These are phyloP conservation scores for Bothrops jararaca DNA, from an alignment of 2,113 vertebrate genomes.

Conservation along the genomic window DNA sequence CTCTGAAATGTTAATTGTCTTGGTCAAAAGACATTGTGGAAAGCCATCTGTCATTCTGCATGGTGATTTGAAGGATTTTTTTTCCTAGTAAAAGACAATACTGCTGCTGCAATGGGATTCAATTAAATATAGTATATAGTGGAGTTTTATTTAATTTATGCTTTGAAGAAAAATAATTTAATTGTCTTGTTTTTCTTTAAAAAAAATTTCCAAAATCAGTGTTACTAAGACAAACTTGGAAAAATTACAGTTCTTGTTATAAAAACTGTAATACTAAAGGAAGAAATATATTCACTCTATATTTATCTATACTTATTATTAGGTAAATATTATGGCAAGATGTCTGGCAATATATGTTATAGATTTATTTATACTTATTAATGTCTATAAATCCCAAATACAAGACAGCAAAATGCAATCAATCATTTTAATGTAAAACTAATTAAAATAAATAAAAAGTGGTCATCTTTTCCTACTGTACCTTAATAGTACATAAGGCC, in stretches of 20 bases:
- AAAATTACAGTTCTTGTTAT: neutral
- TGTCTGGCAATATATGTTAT: neutral
- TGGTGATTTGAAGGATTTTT: slow-evolving; percentile 13
- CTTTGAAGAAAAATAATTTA: neutral
- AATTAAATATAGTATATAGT: neutral
- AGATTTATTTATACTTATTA: neutral
- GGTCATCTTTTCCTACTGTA: neutral
- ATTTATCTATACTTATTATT: neutral
- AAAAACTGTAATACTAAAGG: neutral
- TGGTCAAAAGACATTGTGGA: slow-evolving; percentile 55
- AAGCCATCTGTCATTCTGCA: slow-evolving; percentile 52
- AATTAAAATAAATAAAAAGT: neutral
- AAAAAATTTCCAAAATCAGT: neutral
- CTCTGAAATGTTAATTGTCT: slow-evolving; percentile 51
- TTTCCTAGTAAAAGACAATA: neutral
- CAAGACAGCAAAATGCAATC: neutral
- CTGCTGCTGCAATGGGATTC: neutral
- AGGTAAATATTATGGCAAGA: neutral
- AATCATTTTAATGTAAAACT: neutral
- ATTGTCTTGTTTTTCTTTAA: neutral
- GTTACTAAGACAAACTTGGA: neutral
- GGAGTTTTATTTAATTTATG: neutral
- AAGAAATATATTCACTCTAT: neutral
- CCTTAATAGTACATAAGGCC: neutral
- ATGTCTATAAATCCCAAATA: neutral